Conservation (phyloP, 1,140 invertebrate genomes). For the Musca domestica region DNA sequence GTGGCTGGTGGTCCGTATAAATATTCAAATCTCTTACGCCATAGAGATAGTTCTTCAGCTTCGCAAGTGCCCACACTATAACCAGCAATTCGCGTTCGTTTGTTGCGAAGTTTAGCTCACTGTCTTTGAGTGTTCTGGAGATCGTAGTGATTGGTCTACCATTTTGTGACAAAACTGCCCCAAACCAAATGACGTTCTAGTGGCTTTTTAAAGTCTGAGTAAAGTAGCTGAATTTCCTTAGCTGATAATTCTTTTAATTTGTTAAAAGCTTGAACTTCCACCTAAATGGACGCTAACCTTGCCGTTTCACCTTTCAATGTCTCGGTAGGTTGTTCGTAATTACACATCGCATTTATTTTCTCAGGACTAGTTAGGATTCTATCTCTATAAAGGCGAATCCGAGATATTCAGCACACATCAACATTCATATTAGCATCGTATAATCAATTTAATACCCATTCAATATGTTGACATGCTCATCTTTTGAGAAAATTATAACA, state of each 20-base stretch:
- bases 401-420: slow-evolving; percentile 29
- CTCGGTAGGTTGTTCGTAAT: slow-evolving; percentile 25
- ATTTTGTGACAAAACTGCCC: slow-evolving; percentile 45
- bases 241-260: slow-evolving; percentile 49
- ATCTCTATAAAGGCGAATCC: slow-evolving; percentile 25
- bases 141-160: slow-evolving; percentile 24
- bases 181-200: slow-evolving; percentile 38
- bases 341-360: slow-evolving; percentile 28
- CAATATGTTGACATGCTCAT: too few relatives aligned
- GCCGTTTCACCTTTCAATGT: slow-evolving; percentile 25
- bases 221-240: slow-evolving; percentile 47
- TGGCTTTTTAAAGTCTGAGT: slow-evolving; percentile 41
- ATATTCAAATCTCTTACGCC: too few relatives aligned
- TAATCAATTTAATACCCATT: too few relatives aligned
- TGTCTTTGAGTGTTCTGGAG: too few relatives aligned
- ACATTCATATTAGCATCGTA: too few relatives aligned
- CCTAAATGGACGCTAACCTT: slow-evolving; percentile 13
- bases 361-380: slow-evolving; percentile 28
- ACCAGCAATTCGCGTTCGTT: slow-evolving; percentile 21
- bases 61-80: too few relatives aligned
- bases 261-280: slow-evolving; percentile 43
- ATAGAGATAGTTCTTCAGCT: too few relatives aligned
- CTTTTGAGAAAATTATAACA: too few relatives aligned
- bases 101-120: too few relatives aligned
- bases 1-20: too few relatives aligned